Conservation (phyloP, 2,888 invertebrate genomes). For the Philaethria dido region DNA sequence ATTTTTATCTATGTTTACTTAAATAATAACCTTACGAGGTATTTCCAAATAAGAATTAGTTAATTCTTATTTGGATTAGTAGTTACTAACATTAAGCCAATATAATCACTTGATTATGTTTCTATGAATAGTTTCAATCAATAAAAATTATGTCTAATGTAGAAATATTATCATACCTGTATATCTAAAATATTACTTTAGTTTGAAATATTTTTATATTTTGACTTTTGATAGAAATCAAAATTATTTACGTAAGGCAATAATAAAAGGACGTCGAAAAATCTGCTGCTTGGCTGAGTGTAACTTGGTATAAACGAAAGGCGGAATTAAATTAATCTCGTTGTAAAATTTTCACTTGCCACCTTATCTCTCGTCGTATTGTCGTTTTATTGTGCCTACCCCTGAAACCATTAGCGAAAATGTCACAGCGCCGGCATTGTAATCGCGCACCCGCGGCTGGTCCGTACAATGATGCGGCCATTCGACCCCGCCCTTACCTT, state of each 20-base stretch:
- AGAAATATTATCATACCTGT: too few species aligned
- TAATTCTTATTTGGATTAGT: too few species aligned
- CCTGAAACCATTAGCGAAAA: slow-evolving; percentile 83
- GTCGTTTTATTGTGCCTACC: slow-evolving; percentile 83
- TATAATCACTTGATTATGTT: too few species aligned
- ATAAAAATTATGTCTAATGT: too few species aligned
- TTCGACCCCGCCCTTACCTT: slow-evolving; percentile 78
- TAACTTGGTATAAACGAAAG: slow-evolving; percentile 46
- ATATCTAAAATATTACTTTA: too few species aligned
- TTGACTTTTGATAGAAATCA: too few species aligned
- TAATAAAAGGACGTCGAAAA: slow-evolving; percentile 14
- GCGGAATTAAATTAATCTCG: slow-evolving; percentile 78
- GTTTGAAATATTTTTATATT: too few species aligned
- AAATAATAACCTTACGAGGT: too few species aligned
- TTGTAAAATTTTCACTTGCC: slow-evolving; percentile 81
- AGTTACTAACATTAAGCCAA: too few species aligned
- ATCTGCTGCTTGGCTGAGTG: slow-evolving; percentile 33
- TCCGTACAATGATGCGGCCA: slow-evolving; percentile 78
- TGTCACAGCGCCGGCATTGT: slow-evolving; percentile 82
- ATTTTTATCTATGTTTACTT: too few species aligned
- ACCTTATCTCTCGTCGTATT: slow-evolving; percentile 82
- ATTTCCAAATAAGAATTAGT: too few species aligned
- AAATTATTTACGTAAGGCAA: background rate
- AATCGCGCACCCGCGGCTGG: slow-evolving; percentile 72
- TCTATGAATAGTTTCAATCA: too few species aligned